Percentiles rank a stretch among this genome's conserved stretches.
Evolutionary conservation across 2,888 invertebrate species (phyloP).

Genomic region (Hyposoter didymator): DNA sequence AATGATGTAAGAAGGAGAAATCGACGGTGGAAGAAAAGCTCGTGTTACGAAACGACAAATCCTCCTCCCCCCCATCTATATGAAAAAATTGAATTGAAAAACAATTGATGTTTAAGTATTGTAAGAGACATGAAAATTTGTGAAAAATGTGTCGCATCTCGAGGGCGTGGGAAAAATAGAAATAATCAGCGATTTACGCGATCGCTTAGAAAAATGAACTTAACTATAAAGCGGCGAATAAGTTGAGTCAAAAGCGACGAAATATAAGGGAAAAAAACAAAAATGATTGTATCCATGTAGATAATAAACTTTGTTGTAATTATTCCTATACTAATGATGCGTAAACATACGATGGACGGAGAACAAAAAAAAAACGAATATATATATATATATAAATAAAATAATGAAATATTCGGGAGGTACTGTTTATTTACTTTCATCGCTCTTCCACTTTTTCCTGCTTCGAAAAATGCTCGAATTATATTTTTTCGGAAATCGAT

Average conservation of each 20-base stretch:
- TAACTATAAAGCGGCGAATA: constrained; percentile 42
- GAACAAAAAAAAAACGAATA: constrained; percentile 60
- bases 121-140: not conserved
- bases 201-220: constrained; percentile 58
- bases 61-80: constrained; percentile 8
- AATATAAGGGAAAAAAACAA: constrained; percentile 42
- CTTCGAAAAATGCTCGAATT: not conserved
- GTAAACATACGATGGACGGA: constrained; percentile 45
- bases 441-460: not conserved
- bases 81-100: constrained; percentile 24
- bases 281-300: constrained; percentile 71
- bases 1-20: constrained; percentile 24
- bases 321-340: constrained; percentile 64
- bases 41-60: constrained; percentile 31
- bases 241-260: constrained; percentile 29
- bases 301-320: constrained; percentile 73
- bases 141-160: constrained; percentile 22
- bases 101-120: constrained; percentile 24
- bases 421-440: constrained; percentile 24
- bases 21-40: constrained; percentile 1
- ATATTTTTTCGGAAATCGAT: constrained; percentile 27
- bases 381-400: constrained; percentile 60
- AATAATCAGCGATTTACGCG: constrained; percentile 50
- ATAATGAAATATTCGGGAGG: constrained; percentile 44
- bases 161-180: constrained; percentile 36